phyloP scores from a whole-genome alignment of 2,888 invertebrate species.

The Epinotia ramella region DNA sequence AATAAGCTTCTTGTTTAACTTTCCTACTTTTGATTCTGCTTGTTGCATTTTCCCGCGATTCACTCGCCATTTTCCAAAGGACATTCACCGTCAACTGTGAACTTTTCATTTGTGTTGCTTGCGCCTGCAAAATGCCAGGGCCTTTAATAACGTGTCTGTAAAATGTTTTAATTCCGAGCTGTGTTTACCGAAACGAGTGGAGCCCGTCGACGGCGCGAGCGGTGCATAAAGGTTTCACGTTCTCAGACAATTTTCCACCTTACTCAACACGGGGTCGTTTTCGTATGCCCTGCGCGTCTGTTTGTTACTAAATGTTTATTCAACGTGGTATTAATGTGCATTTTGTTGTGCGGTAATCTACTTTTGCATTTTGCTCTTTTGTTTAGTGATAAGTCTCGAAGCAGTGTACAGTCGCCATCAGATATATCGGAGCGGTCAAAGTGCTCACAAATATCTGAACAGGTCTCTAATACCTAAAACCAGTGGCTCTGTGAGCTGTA shows the following conservation, averaged over 20 bases:
- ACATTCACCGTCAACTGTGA: not conserved
- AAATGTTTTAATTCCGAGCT: slow-evolving; percentile 28
- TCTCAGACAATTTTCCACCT: slow-evolving; percentile 17
- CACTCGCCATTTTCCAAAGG: not conserved
- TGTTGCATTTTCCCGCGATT: not conserved
- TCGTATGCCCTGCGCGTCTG: slow-evolving; percentile 1
- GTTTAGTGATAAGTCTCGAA: not conserved
- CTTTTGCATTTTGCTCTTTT: not conserved
- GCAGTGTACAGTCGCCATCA: not conserved
- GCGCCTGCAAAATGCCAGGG: slow-evolving; percentile 4
- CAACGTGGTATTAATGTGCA: not conserved
- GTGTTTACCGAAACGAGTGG: slow-evolving; percentile 23
- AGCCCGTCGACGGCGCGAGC: not conserved
- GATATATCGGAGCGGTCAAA: no score
- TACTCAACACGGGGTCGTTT: slow-evolving; percentile 7
- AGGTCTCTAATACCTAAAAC: no score
- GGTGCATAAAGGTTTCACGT: slow-evolving; percentile 11
- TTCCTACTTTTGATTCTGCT: no score
- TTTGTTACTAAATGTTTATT: slow-evolving; percentile 2
- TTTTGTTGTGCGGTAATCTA: not conserved
- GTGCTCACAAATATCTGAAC: no score
- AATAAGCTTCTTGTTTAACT: no score
- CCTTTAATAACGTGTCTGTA: slow-evolving; percentile 19
- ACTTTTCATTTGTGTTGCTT: slow-evolving; percentile 24
- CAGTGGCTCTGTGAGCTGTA: not conserved